These are phyloP conservation scores for Drosophila koepferae DNA, from an alignment of 2,888 invertebrate genomes.

Conservation along the genomic window DNA sequence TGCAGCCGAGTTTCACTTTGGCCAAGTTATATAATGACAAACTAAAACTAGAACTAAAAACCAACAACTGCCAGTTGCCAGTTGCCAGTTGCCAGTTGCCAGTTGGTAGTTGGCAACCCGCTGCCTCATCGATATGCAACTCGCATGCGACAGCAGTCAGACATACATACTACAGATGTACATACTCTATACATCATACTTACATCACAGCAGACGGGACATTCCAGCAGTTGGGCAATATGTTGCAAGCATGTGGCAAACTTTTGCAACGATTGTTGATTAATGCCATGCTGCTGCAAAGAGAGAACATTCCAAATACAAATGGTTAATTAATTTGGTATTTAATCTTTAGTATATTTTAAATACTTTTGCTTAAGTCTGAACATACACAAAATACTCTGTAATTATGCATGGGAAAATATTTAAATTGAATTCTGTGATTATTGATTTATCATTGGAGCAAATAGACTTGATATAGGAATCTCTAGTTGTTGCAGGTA, in stretches of 20 bases:
- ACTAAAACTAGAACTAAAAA: conserved; percentile 55
- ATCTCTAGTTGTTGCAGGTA: no score
- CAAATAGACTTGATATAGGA: no score
- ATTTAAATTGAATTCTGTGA: not conserved
- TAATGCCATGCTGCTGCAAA: conserved; percentile 80
- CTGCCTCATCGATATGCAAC: conserved; percentile 71
- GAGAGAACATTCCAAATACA: not conserved
- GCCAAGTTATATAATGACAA: conserved; percentile 74
- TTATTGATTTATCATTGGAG: no score
- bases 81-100: conserved; percentile 29
- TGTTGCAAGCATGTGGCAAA: conserved; percentile 85
- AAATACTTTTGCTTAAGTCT: not conserved
- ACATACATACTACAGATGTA: not conserved
- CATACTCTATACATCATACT: conserved; percentile 44
- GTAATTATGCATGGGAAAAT: not conserved
- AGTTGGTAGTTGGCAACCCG: conserved; percentile 5
- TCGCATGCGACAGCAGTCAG: conserved; percentile 44
- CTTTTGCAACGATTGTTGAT: conserved; percentile 85
- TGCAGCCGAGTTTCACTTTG: conserved; percentile 50
- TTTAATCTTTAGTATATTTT: conserved; percentile 5
- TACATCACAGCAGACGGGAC: conserved; percentile 86
- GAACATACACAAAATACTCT: not conserved
- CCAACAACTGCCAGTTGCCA: not conserved
- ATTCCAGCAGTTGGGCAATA: conserved; percentile 86
- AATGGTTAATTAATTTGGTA: not conserved